A percentile compares a stretch with the other conserved stretches of the same genome.
Conservation (phyloP, 2,113 vertebrate genomes). For the Stictonetta naevosa region DNA sequence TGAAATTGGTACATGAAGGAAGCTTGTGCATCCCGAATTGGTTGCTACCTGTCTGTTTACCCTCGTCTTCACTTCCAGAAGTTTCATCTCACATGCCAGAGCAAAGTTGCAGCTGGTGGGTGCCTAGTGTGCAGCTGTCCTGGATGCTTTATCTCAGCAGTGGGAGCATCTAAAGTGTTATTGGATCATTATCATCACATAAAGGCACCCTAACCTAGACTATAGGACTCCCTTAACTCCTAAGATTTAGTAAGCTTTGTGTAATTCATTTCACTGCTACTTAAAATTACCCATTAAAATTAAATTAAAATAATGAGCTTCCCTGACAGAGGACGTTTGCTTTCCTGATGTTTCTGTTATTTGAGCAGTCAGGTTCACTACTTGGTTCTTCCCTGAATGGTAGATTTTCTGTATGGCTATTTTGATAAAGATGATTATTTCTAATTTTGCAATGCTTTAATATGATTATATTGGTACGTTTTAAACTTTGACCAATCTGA, state of each 20-base stretch:
- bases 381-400: neutral
- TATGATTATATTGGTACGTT: neutral
- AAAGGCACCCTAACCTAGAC: neutral
- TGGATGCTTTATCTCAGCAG: neutral
- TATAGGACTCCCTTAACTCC: neutral
- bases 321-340: neutral
- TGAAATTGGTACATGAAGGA: neutral
- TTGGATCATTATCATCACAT: neutral
- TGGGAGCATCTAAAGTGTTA: neutral
- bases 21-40: neutral
- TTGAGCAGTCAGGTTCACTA: rapidly evolving
- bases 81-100: neutral
- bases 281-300: neutral
- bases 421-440: neutral
- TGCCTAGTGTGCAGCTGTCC: neutral
- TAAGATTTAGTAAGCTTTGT: neutral
- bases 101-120: neutral
- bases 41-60: neutral
- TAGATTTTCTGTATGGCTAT: neutral
- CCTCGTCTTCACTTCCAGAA: neutral
- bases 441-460: constrained; percentile 2
- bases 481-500: neutral
- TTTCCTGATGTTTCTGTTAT: neutral
- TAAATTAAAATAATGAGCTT: neutral
- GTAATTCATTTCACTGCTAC: neutral